Conservation (phyloP, 2,797 vertebrate species). For the Alauda arvensis region DNA sequence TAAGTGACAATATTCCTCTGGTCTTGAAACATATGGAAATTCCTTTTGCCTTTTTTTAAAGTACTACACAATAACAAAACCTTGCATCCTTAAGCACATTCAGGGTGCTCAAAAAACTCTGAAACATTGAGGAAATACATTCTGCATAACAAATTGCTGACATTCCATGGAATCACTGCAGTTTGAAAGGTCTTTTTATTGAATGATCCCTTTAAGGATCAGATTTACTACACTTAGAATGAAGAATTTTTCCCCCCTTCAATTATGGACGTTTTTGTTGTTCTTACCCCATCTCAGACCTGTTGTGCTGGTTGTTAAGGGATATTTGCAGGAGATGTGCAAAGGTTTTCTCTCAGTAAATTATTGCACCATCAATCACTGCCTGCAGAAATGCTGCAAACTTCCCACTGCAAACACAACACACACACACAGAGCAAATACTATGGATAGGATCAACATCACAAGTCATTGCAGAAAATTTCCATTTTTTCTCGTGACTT, state of each 20-base stretch:
- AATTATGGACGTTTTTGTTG: neutral
- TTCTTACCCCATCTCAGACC: neutral
- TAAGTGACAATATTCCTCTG: neutral
- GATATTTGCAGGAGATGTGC: neutral
- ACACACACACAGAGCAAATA: neutral
- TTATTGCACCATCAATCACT: neutral
- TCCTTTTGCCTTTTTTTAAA: neutral
- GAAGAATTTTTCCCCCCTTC: rapidly evolving
- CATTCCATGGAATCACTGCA: neutral
- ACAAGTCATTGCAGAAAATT: neutral
- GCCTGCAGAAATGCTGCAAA: neutral
- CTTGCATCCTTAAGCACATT: neutral
- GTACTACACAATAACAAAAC: neutral
- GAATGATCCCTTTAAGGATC: neutral
- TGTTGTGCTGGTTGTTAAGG: neutral
- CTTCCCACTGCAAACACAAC: neutral
- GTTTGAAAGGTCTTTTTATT: neutral
- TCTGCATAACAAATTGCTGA: neutral
- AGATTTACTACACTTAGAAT: neutral
- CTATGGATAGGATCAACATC: too few relatives aligned
- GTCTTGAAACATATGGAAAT: neutral
- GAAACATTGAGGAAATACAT: neutral
- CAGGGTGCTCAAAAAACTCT: neutral
- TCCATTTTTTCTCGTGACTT: neutral
- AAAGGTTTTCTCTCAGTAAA: neutral